Conservation (phyloP, 2,888 invertebrate species). For the Drosophila siamana region DNA sequence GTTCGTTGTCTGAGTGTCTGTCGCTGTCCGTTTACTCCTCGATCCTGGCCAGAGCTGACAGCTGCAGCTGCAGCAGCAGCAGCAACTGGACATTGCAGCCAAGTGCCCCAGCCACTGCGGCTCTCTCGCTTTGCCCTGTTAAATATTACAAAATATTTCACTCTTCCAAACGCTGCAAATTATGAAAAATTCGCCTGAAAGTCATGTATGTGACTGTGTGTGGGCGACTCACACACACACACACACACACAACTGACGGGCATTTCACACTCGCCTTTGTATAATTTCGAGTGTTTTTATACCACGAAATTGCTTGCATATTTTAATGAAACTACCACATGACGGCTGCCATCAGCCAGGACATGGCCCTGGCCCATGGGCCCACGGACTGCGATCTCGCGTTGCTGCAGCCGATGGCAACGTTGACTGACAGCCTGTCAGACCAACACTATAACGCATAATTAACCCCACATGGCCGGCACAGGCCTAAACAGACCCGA, state of each 20-base stretch:
- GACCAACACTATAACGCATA: constrained; percentile 28
- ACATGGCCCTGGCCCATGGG: constrained; percentile 30
- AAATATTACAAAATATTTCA: constrained; percentile 76
- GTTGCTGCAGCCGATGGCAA: constrained; percentile 48
- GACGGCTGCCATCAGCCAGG: constrained; percentile 61
- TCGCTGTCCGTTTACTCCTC: constrained; percentile 56
- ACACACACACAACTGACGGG: too few species aligned
- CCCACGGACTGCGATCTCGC: constrained; percentile 49
- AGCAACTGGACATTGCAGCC: constrained; percentile 17
- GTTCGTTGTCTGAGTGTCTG: constrained; percentile 44
- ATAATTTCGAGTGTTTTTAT: constrained; percentile 77
- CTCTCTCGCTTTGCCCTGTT: constrained; percentile 39
- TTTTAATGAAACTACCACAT: constrained; percentile 78
- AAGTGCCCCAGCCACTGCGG: constrained; percentile 26
- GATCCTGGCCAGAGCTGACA: constrained; percentile 59
- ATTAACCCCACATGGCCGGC: constrained; percentile 26
- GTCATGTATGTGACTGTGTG: constrained; percentile 27
- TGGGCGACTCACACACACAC: constrained; percentile 3
- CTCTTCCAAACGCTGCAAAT: constrained; percentile 65
- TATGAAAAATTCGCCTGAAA: constrained; percentile 70
- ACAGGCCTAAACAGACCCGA: background rate
- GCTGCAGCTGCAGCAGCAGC: constrained; percentile 38
- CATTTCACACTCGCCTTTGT: constrained; percentile 37
- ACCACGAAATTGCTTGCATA: constrained; percentile 79
- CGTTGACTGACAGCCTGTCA: constrained; percentile 57